phyloP scores from a whole-genome alignment of 1,140 invertebrate species.

The Ditylenchus dipsaci region DNA sequence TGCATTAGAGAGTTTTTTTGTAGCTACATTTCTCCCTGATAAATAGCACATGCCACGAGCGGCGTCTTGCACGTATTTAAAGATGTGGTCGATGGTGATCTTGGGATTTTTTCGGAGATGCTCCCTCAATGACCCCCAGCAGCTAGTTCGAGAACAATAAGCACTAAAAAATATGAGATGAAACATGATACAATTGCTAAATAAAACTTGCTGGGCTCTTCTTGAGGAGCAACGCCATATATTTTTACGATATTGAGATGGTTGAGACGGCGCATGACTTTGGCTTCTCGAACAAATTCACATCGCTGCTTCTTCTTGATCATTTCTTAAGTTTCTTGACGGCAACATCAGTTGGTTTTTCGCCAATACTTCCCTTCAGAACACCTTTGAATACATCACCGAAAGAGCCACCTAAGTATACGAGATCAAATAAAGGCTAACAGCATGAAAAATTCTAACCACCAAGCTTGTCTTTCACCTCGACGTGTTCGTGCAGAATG shows the following conservation, averaged over 20 bases:
- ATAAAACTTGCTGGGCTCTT: constrained; percentile 68
- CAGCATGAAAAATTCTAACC: neutral
- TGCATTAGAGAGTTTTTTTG: constrained; percentile 22
- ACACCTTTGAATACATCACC: constrained; percentile 89
- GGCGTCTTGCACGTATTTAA: constrained; percentile 76
- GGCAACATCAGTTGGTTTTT: constrained; percentile 68
- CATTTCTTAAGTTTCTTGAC: constrained; percentile 91
- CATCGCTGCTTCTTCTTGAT: constrained; percentile 89
- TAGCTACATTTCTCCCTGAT: constrained; percentile 77
- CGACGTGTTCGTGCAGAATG: constrained; percentile 39
- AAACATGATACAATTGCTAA: neutral
- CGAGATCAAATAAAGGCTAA: neutral
- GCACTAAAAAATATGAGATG: constrained; percentile 64
- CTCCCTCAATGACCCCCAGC: constrained; percentile 63
- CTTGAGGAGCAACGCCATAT: constrained; percentile 95
- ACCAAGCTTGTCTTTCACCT: constrained; percentile 29
- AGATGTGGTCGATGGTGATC: constrained; percentile 15
- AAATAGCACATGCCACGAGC: constrained; percentile 93
- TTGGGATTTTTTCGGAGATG: constrained; percentile 12
- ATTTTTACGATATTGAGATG: constrained; percentile 91
- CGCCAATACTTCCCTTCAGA: constrained; percentile 73
- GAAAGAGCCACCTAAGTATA: constrained; percentile 69
- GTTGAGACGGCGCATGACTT: constrained; percentile 91
- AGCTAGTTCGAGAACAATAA: constrained; percentile 98
- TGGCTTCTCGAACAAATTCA: constrained; percentile 72